Conservation (phyloP, 2,888 invertebrate genomes). For the Agrotis clavis region DNA sequence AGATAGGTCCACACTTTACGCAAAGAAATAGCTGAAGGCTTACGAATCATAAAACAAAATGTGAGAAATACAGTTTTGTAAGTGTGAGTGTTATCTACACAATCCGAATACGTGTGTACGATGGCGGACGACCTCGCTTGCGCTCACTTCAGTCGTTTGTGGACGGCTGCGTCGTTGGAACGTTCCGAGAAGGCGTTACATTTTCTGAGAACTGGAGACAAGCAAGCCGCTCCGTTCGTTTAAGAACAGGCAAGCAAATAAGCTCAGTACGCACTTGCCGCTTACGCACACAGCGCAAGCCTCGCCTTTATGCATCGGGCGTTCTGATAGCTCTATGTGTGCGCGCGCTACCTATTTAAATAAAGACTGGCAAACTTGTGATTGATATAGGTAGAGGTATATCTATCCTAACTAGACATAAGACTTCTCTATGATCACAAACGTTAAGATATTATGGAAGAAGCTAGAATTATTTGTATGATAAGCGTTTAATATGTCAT, state of each 20-base stretch:
- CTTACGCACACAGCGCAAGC: conserved; percentile 64
- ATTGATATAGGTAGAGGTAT: conserved; percentile 36
- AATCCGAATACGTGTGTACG: conserved; percentile 77
- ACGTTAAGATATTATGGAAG: conserved; percentile 3
- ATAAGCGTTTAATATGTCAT: neutral
- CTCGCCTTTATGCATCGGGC: conserved; percentile 53
- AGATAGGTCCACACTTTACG: conserved; percentile 4
- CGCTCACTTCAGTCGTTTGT: conserved; percentile 84
- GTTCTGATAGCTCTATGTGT: conserved; percentile 54
- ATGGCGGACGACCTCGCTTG: conserved; percentile 87
- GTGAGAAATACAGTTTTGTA: conserved; percentile 65
- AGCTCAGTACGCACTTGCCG: conserved; percentile 83
- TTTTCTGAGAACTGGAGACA: conserved; percentile 90
- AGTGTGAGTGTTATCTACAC: conserved; percentile 78
- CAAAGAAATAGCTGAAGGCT: conserved; percentile 58
- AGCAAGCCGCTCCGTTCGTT: conserved; percentile 84
- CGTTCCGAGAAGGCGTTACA: conserved; percentile 91
- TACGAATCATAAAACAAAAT: conserved; percentile 65
- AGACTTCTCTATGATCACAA: conserved; percentile 10
- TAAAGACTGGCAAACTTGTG: conserved; percentile 51
- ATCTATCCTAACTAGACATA: conserved; percentile 16
- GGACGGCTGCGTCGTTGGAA: conserved; percentile 85
- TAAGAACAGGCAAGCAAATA: conserved; percentile 85
- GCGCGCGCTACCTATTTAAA: conserved; percentile 55
- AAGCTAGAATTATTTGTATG: conserved; percentile 6